Percentiles rank a stretch among this genome's conserved stretches.
phyloP scores from a whole-genome alignment of 2,797 vertebrate genomes.

The Scolopax rusticola region DNA sequence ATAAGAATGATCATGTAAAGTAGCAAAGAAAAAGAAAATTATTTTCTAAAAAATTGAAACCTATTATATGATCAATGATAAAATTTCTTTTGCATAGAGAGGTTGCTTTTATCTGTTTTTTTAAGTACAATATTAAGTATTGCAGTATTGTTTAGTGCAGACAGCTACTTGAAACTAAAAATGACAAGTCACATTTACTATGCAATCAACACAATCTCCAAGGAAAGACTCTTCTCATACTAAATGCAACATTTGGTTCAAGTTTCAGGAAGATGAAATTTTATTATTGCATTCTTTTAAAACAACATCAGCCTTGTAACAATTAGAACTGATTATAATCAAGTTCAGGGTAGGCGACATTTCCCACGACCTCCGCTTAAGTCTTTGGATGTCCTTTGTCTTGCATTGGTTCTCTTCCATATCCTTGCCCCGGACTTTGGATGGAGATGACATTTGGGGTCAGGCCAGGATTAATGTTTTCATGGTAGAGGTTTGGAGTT shows the following conservation, averaged over 20 bases:
- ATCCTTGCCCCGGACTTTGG: background rate
- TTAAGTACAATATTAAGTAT: background rate
- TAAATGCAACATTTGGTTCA: background rate
- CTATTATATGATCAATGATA: background rate
- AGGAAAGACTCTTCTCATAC: background rate
- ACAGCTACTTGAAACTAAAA: background rate
- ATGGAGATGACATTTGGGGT: background rate
- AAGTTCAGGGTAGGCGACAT: conserved; percentile 40
- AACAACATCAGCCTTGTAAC: conserved; percentile 2
- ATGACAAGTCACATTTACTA: background rate
- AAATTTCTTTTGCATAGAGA: background rate
- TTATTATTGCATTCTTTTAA: conserved; percentile 17
- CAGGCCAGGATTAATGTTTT: background rate
- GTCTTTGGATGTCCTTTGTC: background rate
- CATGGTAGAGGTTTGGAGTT: background rate
- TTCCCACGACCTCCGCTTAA: conserved; percentile 49
- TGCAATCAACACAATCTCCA: background rate
- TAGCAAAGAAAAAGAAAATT: background rate
- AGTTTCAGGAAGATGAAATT: background rate
- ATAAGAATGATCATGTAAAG: background rate
- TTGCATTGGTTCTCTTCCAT: background rate
- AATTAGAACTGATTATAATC: conserved; percentile 48
- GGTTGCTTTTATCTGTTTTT: background rate
- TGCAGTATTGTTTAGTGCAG: background rate
- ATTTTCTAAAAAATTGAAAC: background rate